Evolutionary conservation across 1,140 invertebrate species (phyloP).

Genomic region (Archegozetes longisetosus): DNA sequence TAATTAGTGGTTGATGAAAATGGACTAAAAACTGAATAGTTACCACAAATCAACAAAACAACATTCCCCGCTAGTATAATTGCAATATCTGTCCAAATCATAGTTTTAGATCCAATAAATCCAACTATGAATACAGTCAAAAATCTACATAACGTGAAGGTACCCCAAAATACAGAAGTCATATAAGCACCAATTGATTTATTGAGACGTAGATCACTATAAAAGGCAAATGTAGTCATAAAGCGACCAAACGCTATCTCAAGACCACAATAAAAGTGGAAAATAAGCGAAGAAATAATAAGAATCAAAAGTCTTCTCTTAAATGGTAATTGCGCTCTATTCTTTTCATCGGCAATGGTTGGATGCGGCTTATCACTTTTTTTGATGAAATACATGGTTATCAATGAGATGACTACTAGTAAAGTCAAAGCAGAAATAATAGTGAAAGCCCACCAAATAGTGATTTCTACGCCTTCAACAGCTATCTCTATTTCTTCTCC

Average conservation of each 20-base stretch:
- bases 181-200: conserved; percentile 29
- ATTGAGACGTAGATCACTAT: conserved; percentile 25
- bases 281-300: conserved; percentile 26
- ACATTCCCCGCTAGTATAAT: not conserved
- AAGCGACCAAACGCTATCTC: conserved; percentile 35
- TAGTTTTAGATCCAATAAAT: conserved; percentile 23
- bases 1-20: not conserved
- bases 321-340: not conserved
- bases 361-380: not conserved
- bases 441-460: not conserved
- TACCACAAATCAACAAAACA: not conserved
- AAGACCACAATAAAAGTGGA: conserved; percentile 30
- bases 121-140: conserved; percentile 30
- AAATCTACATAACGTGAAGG: conserved; percentile 30
- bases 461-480: not conserved
- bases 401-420: not conserved
- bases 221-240: conserved; percentile 30
- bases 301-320: not conserved
- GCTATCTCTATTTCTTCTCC: not conserved
- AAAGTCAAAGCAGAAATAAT: not conserved
- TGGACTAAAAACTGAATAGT: not conserved
- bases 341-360: not conserved
- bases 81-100: not conserved
- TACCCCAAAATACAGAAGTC: conserved; percentile 35
- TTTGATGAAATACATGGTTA: not conserved